phyloP scores from a whole-genome alignment of 2,113 vertebrate species.

The Albula glossodonta region DNA sequence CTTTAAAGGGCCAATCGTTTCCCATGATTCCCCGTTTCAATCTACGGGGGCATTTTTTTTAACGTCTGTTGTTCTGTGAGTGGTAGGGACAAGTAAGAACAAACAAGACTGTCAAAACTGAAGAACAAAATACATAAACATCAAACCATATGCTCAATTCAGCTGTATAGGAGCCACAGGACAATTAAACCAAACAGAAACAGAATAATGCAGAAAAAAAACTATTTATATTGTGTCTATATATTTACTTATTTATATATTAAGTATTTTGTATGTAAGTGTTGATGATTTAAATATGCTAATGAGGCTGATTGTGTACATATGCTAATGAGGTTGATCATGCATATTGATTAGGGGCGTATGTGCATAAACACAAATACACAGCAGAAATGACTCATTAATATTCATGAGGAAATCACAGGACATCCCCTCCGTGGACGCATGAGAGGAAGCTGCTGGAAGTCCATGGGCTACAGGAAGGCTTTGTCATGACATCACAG shows the following conservation, averaged over 20 bases:
- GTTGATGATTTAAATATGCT: not conserved
- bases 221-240: not conserved
- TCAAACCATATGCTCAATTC: not conserved
- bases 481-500: not conserved
- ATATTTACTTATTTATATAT: too few relatives aligned
- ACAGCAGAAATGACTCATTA: not conserved
- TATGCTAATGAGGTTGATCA: not conserved
- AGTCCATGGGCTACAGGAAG: too few relatives aligned
- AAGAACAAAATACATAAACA: not conserved
- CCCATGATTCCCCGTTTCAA: not conserved
- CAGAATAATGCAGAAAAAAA: not conserved
- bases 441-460: not conserved
- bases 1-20: constrained; percentile 45
- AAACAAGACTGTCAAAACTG: not conserved
- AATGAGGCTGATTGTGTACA: not conserved
- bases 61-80: not conserved
- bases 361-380: not conserved
- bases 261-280: not conserved
- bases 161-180: not conserved
- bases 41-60: not conserved
- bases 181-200: not conserved
- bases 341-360: not conserved
- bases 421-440: not conserved
- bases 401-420: constrained; percentile 1
- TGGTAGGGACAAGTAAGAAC: not conserved